Evolutionary conservation across 2,888 invertebrate genomes (phyloP).

Genomic region (Polylopha cassiicola): DNA sequence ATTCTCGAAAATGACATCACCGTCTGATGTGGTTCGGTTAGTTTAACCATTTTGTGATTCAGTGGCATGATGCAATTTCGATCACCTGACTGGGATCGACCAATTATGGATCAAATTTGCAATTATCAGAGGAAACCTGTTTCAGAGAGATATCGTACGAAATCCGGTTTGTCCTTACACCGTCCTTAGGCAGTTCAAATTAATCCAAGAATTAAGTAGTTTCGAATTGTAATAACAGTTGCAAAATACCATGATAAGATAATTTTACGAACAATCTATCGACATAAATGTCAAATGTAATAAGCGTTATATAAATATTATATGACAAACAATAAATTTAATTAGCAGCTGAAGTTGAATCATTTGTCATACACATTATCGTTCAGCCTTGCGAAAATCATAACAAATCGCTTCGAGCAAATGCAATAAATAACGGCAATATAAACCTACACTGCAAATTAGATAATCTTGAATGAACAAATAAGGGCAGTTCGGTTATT

Average conservation of each 20-base stretch:
- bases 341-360: constrained; percentile 18
- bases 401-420: constrained; percentile 31
- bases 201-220: no score
- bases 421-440: constrained; percentile 15
- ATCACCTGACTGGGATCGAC: constrained; percentile 20
- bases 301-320: constrained; percentile 18
- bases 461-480: constrained; percentile 13
- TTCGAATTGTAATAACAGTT: no score
- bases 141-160: not conserved
- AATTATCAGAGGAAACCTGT: constrained; percentile 4
- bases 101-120: constrained; percentile 12
- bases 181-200: not conserved
- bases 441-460: constrained; percentile 13
- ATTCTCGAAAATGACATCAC: constrained; percentile 43
- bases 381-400: constrained; percentile 31
- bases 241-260: no score
- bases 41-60: constrained; percentile 24
- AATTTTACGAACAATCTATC: no score
- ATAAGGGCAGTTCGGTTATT: constrained; percentile 17
- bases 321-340: constrained; percentile 21
- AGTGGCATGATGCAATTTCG: constrained; percentile 26
- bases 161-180: not conserved
- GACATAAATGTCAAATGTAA: constrained; percentile 2
- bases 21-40: constrained; percentile 23
- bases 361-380: constrained; percentile 24